A percentile compares a stretch with the other conserved stretches of the same genome.
phyloP scores from a whole-genome alignment of 2,888 invertebrate genomes.

The Embidobia sp. region DNA sequence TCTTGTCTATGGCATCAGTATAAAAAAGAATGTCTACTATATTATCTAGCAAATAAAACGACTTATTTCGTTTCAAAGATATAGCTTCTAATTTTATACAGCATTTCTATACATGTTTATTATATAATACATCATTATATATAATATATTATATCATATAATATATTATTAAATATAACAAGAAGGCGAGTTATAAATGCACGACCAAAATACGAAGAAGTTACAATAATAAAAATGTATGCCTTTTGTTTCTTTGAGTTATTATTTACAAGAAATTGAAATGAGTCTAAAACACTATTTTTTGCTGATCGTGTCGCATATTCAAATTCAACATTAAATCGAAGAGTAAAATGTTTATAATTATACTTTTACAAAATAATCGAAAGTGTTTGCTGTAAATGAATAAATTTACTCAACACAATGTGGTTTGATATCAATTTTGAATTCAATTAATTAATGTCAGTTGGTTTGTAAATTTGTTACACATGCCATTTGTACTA shows the following conservation, averaged over 20 bases:
- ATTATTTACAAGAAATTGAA: constrained; percentile 67
- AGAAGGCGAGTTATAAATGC: constrained; percentile 63
- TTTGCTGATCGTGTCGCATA: constrained; percentile 38
- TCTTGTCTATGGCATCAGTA: constrained; percentile 42
- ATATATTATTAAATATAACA: constrained; percentile 65
- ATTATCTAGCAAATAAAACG: constrained; percentile 58
- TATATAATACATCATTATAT: constrained; percentile 62
- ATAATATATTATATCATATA: constrained; percentile 64
- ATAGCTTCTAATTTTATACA: constrained; percentile 66
- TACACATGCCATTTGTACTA: constrained; percentile 19
- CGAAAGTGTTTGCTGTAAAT: background rate
- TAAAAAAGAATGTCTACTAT: constrained; percentile 33
- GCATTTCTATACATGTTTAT: constrained; percentile 64
- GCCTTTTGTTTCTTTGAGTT: constrained; percentile 15
- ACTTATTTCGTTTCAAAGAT: constrained; percentile 54
- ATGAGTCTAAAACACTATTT: constrained; percentile 50
- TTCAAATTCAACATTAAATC: constrained; percentile 51
- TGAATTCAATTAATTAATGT: constrained; percentile 24
- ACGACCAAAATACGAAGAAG: constrained; percentile 57
- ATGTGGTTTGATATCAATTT: constrained; percentile 27
- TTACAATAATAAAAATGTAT: constrained; percentile 38
- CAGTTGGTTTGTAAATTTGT: constrained; percentile 14
- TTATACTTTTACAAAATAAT: too few relatives aligned
- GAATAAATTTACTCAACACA: background rate
- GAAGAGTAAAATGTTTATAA: too few relatives aligned